Base-by-base conservation (phyloP, 2,797 vertebrate genomes). In the Halcyon smyrnensis region DNA sequence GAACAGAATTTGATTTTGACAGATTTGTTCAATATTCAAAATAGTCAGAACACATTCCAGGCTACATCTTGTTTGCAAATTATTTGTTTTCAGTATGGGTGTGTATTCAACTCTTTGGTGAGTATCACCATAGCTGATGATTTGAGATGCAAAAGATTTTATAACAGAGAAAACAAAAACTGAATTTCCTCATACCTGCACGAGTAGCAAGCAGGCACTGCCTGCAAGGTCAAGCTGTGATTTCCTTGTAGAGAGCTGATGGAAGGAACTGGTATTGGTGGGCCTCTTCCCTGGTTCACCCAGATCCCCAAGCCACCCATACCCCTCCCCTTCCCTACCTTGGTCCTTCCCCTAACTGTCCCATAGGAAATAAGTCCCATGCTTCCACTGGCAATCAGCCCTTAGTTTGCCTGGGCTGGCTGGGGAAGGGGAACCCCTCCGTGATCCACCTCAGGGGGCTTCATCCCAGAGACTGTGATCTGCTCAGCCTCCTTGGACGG, bases 1-100 rank as follows among this genome's bases (percentile, higher is more conserved):
- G 85, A 87, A 68, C 82, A 94, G 83, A 90, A 79, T 93, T 87
- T 85, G 68, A 68, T 89, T 96, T 91, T 95, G 91, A 96, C 90
- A 92, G 91, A 90, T 94, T 84, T 84, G 84, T 60, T 92, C 90
- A 85, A 80, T 95, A 90, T 91, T 95, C 83, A 82, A 73, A 96
- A 71, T 45, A 91, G n/a, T 83, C 62, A 67, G 36, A 84, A 84
- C 62, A 48, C 56, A 70, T 87, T 94, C 90, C 82, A 80, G 82
- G 63, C 32, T 90, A 45, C 6, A 14, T 57, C 59, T 95, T 91
- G 50, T 93, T 90, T 95, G 87, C 63, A 93, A 90, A 85, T 88
- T 67, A 39, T 89, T 95, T 92, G 46, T 73, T 92, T 91, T 71
- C 59, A 46, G 68, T 53, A 59, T 0, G 24, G 19, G 11, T 92